phyloP scores from a whole-genome alignment of 2,888 invertebrate species.

The Ptychoptera contaminata region DNA sequence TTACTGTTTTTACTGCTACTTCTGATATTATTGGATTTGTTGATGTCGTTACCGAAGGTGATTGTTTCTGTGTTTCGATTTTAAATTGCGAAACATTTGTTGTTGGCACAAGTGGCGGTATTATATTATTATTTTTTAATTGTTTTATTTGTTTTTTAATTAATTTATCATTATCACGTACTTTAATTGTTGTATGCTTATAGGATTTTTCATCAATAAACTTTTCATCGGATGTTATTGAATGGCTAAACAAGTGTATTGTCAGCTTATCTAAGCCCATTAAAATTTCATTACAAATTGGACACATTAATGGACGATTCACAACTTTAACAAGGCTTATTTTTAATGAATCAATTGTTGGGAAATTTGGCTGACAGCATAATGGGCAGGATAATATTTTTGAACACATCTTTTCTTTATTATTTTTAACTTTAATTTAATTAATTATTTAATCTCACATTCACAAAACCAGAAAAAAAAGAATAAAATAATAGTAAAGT shows the following conservation, averaged over 20 bases:
- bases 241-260: constrained; percentile 66
- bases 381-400: constrained; percentile 56
- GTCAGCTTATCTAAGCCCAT: constrained; percentile 68
- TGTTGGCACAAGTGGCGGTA: constrained; percentile 2
- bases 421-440: neutral
- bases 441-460: neutral
- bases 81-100: constrained; percentile 5
- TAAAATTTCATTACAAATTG: constrained; percentile 59
- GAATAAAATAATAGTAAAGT: neutral
- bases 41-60: constrained; percentile 8
- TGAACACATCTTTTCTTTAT: constrained; percentile 28
- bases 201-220: constrained; percentile 8
- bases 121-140: constrained; percentile 10
- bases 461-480: neutral
- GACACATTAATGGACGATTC: constrained; percentile 57
- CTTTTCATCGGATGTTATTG: constrained; percentile 16
- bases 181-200: constrained; percentile 12
- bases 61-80: constrained; percentile 7
- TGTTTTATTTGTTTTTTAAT: constrained; percentile 11
- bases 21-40: constrained; percentile 27
- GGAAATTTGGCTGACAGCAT: constrained; percentile 57
- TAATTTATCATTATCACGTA: too few species aligned
- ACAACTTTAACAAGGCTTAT: constrained; percentile 58
- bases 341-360: constrained; percentile 51
- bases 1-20: neutral